A percentile compares a stretch with the other conserved stretches of the same genome.
These are phyloP conservation scores for Macaria liturata DNA, from an alignment of 2,888 invertebrate species.

Conservation along the genomic window DNA sequence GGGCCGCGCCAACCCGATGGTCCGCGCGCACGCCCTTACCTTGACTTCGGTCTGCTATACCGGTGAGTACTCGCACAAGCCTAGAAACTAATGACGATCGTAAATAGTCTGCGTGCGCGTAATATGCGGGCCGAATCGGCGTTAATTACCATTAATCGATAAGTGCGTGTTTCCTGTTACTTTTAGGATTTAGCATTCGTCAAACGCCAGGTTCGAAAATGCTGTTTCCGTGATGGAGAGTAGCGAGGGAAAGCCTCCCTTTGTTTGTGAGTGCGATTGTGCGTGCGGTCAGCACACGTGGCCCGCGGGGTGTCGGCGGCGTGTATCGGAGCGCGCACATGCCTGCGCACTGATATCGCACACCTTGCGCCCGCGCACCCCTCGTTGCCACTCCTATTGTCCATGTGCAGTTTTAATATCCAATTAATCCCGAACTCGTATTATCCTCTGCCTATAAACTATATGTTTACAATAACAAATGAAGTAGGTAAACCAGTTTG, in stretches of 20 bases:
- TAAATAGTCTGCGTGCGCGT: slow-evolving; percentile 33
- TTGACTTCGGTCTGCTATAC: slow-evolving; percentile 91
- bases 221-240: slow-evolving; percentile 24
- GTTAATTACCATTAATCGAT: slow-evolving; percentile 62
- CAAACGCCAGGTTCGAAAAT: slow-evolving; percentile 12
- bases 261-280: slow-evolving; percentile 62
- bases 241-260: slow-evolving; percentile 54
- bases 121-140: slow-evolving; percentile 61
- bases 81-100: slow-evolving; percentile 24
- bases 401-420: slow-evolving; percentile 26
- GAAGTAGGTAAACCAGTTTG: slow-evolving; percentile 30
- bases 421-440: slow-evolving; percentile 15
- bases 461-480: slow-evolving; percentile 26
- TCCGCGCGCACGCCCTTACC: slow-evolving; percentile 89
- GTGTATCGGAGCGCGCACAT: slow-evolving; percentile 78
- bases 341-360: slow-evolving; percentile 75
- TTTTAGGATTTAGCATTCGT: slow-evolving; percentile 18
- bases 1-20: slow-evolving; percentile 83
- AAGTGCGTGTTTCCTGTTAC: slow-evolving; percentile 44
- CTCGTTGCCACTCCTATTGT: slow-evolving; percentile 61
- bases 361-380: slow-evolving; percentile 76
- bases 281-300: slow-evolving; percentile 52
- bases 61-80: slow-evolving; percentile 79
- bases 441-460: slow-evolving; percentile 3
- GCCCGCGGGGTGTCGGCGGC: slow-evolving; percentile 50